These are phyloP conservation scores for Myanophis thanlyinensis DNA, from an alignment of 2,113 vertebrate species.

Conservation along the genomic window DNA sequence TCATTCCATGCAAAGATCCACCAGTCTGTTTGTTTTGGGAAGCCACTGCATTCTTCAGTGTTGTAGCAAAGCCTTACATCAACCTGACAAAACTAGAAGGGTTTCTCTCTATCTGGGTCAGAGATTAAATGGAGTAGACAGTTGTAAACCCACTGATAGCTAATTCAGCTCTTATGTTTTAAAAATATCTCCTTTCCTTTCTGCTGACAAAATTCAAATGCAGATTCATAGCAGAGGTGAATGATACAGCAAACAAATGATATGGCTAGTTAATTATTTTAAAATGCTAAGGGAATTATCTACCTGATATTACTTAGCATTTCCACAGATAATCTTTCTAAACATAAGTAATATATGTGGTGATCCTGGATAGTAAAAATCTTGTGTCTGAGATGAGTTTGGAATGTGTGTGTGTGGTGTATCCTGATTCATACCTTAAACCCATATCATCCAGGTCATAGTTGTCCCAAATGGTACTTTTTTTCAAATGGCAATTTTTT, in stretches of 20 bases:
- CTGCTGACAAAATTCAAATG: not conserved
- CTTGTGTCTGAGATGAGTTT: not conserved
- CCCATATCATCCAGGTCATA: not conserved
- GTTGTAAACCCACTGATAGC: not conserved
- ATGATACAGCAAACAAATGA: not conserved
- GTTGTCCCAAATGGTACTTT: not conserved
- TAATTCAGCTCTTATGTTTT: not conserved
- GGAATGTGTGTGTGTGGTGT: not conserved
- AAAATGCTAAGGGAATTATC: not conserved
- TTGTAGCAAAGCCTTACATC: not conserved
- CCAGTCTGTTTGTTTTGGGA: not conserved
- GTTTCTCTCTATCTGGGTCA: not conserved
- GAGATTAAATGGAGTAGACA: conserved; percentile 1
- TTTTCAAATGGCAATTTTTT: not conserved
- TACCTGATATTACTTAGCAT: not conserved
- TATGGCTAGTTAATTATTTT: not conserved
- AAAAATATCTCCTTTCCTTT: not conserved
- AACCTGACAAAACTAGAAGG: not conserved
- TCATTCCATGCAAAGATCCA: not conserved
- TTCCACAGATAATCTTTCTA: not conserved
- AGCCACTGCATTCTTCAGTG: not conserved
- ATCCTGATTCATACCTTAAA: not conserved
- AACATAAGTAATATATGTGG: not conserved
- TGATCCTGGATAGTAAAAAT: not conserved
- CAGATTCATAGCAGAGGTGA: not conserved